Conservation (phyloP, 2,797 vertebrate genomes). For the Sebastes kiyomatsui region DNA sequence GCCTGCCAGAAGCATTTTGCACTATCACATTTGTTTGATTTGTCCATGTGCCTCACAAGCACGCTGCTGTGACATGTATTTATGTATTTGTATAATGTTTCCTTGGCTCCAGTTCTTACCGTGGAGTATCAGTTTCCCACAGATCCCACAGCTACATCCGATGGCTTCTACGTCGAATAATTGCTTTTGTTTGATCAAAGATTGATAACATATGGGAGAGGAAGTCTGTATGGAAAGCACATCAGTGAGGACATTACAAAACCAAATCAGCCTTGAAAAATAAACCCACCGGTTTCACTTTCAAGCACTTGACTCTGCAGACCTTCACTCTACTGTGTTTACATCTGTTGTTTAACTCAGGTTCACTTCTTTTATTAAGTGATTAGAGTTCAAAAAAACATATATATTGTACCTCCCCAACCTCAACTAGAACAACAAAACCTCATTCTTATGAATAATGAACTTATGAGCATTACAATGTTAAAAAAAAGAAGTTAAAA, state of each 20-base stretch:
- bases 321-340: conserved; percentile 12
- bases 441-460: background rate
- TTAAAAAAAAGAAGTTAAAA: background rate
- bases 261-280: conserved; percentile 36
- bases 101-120: conserved; percentile 19
- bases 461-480: background rate
- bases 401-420: background rate
- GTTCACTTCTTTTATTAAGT: background rate
- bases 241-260: conserved; percentile 37
- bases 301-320: background rate
- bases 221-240: conserved; percentile 30
- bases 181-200: conserved; percentile 45
- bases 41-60: conserved; percentile 30
- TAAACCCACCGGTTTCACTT: conserved; percentile 10
- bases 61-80: conserved; percentile 28
- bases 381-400: background rate
- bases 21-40: conserved; percentile 50
- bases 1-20: conserved; percentile 27
- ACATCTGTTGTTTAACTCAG: conserved; percentile 2
- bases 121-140: conserved; percentile 39
- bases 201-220: conserved; percentile 39
- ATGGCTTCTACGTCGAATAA: conserved; percentile 30
- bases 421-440: background rate
- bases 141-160: conserved; percentile 25
- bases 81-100: conserved; percentile 51